Conservation (phyloP, 2,113 vertebrate genomes). For the Zosterops lateralis region DNA sequence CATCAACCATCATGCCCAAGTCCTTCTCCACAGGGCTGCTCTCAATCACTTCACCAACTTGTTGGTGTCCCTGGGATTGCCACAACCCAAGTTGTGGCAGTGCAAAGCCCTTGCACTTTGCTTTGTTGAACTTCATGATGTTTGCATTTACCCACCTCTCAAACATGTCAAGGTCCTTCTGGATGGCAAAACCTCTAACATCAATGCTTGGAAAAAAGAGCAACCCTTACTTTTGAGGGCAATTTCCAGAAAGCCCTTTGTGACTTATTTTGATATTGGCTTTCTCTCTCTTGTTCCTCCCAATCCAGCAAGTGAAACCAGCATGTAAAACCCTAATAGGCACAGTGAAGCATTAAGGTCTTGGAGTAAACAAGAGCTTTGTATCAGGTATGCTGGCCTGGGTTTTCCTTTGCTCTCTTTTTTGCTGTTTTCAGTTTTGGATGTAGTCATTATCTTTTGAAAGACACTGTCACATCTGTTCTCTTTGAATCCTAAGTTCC, state of each 20-base stretch:
- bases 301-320: neutral
- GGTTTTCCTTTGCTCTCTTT: neutral
- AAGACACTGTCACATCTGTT: neutral
- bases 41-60: neutral
- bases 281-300: neutral
- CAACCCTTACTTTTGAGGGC: neutral
- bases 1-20: accelerated
- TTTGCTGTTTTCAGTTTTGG: neutral
- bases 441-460: neutral
- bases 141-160: neutral
- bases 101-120: neutral
- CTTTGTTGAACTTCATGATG: neutral
- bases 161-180: neutral
- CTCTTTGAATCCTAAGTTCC: neutral
- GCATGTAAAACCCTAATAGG: neutral
- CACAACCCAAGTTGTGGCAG: neutral
- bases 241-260: neutral
- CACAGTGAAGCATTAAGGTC: neutral
- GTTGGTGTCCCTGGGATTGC: neutral
- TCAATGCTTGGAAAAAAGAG: neutral
- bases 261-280: neutral
- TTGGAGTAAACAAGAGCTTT: neutral
- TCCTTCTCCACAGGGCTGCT: neutral
- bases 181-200: neutral
- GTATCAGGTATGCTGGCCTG: neutral